Percentiles rank a stretch among this genome's conserved stretches.
These are phyloP conservation scores for Pyralis farinalis DNA, from an alignment of 2,888 invertebrate species.

Conservation along the genomic window DNA sequence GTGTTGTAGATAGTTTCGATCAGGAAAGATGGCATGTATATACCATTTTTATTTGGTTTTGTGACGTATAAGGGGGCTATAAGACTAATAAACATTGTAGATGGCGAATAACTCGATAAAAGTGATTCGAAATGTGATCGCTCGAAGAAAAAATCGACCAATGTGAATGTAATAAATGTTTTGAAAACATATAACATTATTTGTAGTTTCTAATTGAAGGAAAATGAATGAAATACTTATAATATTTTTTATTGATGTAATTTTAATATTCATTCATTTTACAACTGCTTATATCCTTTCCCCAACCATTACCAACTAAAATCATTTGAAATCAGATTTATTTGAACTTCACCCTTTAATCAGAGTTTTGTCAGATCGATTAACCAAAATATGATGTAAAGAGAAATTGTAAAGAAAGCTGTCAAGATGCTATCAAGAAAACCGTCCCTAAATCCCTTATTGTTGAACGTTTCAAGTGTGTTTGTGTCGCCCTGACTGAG, in stretches of 20 bases:
- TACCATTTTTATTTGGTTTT: too few relatives aligned
- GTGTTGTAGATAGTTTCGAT: too few relatives aligned
- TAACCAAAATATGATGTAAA: slow-evolving; percentile 15
- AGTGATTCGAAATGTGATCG: slow-evolving; percentile 62
- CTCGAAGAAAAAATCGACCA: slow-evolving; percentile 61
- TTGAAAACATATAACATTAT: slow-evolving; percentile 51
- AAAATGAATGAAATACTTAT: slow-evolving; percentile 35
- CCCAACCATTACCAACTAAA: neutral
- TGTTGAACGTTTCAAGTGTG: slow-evolving; percentile 65
- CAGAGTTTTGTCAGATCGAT: slow-evolving; percentile 1
- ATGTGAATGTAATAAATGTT: slow-evolving; percentile 77
- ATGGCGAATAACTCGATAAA: slow-evolving; percentile 27
- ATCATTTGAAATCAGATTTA: neutral
- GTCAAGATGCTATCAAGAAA: slow-evolving; percentile 78
- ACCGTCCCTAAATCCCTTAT: slow-evolving; percentile 52
- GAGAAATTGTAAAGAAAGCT: slow-evolving; percentile 61
- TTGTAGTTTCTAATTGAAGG: slow-evolving; percentile 39
- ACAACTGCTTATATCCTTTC: neutral
- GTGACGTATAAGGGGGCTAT: too few relatives aligned
- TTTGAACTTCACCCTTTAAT: neutral
- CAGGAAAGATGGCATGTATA: too few relatives aligned
- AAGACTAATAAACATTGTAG: slow-evolving; percentile 17
- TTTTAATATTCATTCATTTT: neutral
- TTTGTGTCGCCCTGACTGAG: slow-evolving; percentile 75
- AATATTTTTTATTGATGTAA: neutral